Evolutionary conservation across 2,888 invertebrate genomes (phyloP).

Genomic region (Orthosia gothica): DNA sequence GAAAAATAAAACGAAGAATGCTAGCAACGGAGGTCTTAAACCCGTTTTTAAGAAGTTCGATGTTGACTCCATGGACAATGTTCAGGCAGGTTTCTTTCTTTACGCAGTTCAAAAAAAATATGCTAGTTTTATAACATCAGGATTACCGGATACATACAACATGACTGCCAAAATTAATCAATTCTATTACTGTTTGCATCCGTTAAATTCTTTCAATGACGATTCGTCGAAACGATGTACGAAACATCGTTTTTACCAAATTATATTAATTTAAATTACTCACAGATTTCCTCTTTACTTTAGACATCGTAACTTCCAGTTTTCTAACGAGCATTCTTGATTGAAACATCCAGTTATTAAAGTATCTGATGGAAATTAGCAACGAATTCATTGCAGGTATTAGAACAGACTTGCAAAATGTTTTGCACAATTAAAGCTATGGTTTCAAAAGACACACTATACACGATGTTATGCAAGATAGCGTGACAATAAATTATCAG

Average conservation of each 20-base stretch:
- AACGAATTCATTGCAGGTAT: background rate
- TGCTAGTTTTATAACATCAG: slow-evolving; percentile 38
- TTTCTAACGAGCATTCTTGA: background rate
- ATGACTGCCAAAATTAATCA: slow-evolving; percentile 59
- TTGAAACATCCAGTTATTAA: slow-evolving; percentile 3
- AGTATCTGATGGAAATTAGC: slow-evolving; percentile 2
- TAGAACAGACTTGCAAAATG: slow-evolving; percentile 24
- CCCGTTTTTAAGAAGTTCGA: slow-evolving; percentile 89
- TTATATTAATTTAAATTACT: slow-evolving; percentile 30
- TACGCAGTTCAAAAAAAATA: slow-evolving; percentile 33
- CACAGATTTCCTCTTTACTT: slow-evolving; percentile 25
- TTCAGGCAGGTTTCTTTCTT: slow-evolving; percentile 80
- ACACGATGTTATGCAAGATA: slow-evolving; percentile 61
- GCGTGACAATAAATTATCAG: slow-evolving; percentile 71
- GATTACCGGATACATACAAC: slow-evolving; percentile 56
- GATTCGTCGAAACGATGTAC: slow-evolving; percentile 13
- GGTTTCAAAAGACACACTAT: slow-evolving; percentile 41
- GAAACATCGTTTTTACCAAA: slow-evolving; percentile 19
- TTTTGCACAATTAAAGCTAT: slow-evolving; percentile 29
- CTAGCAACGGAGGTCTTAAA: slow-evolving; percentile 82
- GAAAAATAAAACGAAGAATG: slow-evolving; percentile 85
- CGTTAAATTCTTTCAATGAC: slow-evolving; percentile 48
- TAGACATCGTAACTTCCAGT: background rate
- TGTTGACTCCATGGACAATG: slow-evolving; percentile 77
- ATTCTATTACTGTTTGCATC: slow-evolving; percentile 53